Evolutionary conservation across 2,797 vertebrate species (phyloP).

Genomic region (Tympanoctomys barrerae): DNA sequence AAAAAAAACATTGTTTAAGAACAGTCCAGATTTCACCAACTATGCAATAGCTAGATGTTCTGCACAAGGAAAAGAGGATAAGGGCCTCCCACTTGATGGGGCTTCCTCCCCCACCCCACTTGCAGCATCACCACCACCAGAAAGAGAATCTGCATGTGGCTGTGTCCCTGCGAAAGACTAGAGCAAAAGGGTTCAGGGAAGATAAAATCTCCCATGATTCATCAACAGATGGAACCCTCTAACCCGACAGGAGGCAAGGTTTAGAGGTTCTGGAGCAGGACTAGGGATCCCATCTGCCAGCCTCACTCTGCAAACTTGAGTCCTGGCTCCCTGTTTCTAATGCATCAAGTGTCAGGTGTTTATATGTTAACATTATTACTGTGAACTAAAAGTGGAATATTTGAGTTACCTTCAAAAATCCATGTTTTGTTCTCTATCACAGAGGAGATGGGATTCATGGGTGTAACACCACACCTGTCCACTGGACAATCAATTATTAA

Average conservation of each 20-base stretch:
- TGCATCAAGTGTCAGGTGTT: background rate
- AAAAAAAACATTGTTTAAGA: constrained; percentile 60
- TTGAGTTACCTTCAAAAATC: background rate
- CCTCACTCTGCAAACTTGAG: background rate
- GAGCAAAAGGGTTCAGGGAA: background rate
- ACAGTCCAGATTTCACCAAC: constrained; percentile 56
- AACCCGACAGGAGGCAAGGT: background rate
- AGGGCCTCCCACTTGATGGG: background rate
- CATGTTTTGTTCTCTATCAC: background rate
- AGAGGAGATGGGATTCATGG: constrained; percentile 37
- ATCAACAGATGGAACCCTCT: background rate
- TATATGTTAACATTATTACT: background rate
- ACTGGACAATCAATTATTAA: background rate
- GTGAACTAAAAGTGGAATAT: background rate
- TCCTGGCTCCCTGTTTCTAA: constrained; percentile 30
- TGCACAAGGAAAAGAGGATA: background rate
- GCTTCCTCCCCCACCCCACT: background rate
- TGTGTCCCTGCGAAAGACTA: background rate
- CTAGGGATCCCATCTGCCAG: background rate
- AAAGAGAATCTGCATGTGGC: background rate
- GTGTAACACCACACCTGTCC: background rate
- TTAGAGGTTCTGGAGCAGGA: background rate
- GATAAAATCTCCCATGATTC: constrained; percentile 28
- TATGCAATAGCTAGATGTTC: background rate
- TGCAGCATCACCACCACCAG: background rate